Base-by-base conservation (phyloP, 2,797 vertebrate genomes). In the Sebastes nivosus region DNA sequence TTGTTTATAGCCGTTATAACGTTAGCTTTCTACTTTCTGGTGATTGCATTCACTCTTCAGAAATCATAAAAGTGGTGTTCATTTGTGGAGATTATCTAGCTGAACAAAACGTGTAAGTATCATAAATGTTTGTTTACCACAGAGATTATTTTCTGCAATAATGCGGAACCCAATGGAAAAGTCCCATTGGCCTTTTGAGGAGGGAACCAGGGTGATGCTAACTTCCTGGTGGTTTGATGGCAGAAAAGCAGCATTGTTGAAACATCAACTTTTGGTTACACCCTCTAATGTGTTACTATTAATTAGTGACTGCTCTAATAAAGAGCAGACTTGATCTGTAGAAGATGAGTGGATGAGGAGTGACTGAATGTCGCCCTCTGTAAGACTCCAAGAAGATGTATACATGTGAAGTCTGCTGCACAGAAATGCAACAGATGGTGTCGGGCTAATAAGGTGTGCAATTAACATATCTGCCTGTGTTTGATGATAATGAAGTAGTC, bases 381-480 rank as follows among this genome's bases (percentile, higher is more conserved):
- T 30, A 20, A 46, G 27, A 70, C 13, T 38, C n/a, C n/a, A 20
- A 3, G 22, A 60, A 68, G 61, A 75, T 75, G 60, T 29, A 42
- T 42, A 27, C 65, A 77, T 81, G 50, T 77, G 20, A 60, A 46
- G 72, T 36, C 69, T 82, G 69, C 13, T 50, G 25, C 32, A n/a
- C 29, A 55, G 42, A 27, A 20, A 36, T 63, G 29, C 69, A 81
- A 77, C 83, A 83, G 82, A 75, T 85, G 85, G 73, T 10, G 32
- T 30, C 0, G 30, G 9, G 18, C 67, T 85, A 83, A 86, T 81
- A 69, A 81, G 78, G 66, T 52, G 61, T 46, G 2, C 5, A 13
- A 79, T 87, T 74, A 84, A 60, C 75, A 89, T 83, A 71, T 55
- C 67, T 36, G 58, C n/a, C 55, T 8, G 46, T 61, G 61, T 71